A percentile compares a stretch with the other conserved stretches of the same genome.
These are phyloP conservation scores for Coccyzus lansbergi DNA, from an alignment of 2,797 vertebrate species.

Conservation along the genomic window DNA sequence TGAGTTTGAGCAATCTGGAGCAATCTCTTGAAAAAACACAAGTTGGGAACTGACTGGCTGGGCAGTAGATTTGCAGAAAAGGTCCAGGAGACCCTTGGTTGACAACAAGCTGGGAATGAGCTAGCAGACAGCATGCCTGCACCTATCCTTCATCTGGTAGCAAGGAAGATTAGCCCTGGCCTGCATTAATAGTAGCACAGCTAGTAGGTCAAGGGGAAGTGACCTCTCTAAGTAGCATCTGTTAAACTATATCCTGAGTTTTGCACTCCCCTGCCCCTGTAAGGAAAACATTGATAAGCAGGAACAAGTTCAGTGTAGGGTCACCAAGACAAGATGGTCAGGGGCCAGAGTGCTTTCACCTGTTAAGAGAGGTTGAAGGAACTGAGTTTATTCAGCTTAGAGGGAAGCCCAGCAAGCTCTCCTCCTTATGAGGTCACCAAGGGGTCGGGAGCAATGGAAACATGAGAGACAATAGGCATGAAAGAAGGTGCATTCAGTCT, in stretches of 20 bases:
- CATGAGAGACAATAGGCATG: background rate
- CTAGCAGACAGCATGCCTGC: background rate
- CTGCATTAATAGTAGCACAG: background rate
- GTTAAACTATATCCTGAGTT: background rate
- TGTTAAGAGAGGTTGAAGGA: background rate
- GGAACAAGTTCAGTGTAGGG: fast-evolving
- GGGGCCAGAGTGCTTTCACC: background rate
- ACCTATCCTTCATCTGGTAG: background rate
- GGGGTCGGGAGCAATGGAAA: background rate
- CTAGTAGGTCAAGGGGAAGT: background rate
- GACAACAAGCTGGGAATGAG: background rate
- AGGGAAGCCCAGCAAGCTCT: background rate
- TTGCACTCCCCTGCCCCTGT: background rate
- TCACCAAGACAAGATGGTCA: background rate
- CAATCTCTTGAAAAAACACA: background rate
- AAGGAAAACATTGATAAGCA: background rate
- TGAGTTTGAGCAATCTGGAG: background rate
- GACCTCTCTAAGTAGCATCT: background rate
- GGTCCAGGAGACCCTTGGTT: background rate
- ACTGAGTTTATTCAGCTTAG: background rate
- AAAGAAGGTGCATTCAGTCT: background rate
- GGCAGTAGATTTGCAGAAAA: background rate
- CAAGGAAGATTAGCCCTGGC: background rate
- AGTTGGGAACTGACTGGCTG: background rate
- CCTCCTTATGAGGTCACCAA: background rate